A percentile compares a stretch with the other conserved stretches of the same genome.
These are phyloP conservation scores for Cactoblastis cactorum DNA, from an alignment of 2,888 invertebrate species.

Conservation along the genomic window DNA sequence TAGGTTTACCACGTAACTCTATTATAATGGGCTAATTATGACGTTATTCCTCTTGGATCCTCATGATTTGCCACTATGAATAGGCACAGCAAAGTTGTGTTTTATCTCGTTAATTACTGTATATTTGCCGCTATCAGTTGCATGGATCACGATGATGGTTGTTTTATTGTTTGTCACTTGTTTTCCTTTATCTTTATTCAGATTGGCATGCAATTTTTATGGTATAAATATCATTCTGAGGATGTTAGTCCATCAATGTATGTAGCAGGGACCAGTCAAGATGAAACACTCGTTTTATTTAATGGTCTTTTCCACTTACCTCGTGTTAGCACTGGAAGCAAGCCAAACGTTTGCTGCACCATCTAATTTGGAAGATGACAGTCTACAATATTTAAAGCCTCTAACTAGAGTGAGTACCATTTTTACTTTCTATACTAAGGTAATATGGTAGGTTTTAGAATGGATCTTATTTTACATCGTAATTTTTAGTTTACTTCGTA, in stretches of 20 bases:
- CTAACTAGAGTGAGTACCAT: conserved; percentile 44
- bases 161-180: conserved; percentile 65
- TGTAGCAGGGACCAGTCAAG: conserved; percentile 44
- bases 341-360: conserved; percentile 29
- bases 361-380: conserved; percentile 16
- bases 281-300: conserved; percentile 55
- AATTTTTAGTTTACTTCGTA: too few relatives aligned
- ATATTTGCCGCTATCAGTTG: conserved; percentile 53
- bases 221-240: conserved; percentile 43
- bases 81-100: conserved; percentile 2
- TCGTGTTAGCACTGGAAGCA: conserved; percentile 28
- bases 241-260: conserved; percentile 28
- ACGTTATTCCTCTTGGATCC: background rate
- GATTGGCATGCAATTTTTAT: conserved; percentile 41
- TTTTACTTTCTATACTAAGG: too few relatives aligned
- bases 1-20: background rate
- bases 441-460: too few relatives aligned
- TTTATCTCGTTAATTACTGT: conserved; percentile 27
- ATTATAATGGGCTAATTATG: background rate
- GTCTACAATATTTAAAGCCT: conserved; percentile 16
- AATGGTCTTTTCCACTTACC: conserved; percentile 40
- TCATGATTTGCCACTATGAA: background rate
- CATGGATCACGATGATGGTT: conserved; percentile 61
- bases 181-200: conserved; percentile 43
- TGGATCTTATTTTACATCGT: too few relatives aligned